These are phyloP conservation scores for Meleagris gallopavo DNA, from an alignment of 2,113 vertebrate species.

Conservation along the genomic window DNA sequence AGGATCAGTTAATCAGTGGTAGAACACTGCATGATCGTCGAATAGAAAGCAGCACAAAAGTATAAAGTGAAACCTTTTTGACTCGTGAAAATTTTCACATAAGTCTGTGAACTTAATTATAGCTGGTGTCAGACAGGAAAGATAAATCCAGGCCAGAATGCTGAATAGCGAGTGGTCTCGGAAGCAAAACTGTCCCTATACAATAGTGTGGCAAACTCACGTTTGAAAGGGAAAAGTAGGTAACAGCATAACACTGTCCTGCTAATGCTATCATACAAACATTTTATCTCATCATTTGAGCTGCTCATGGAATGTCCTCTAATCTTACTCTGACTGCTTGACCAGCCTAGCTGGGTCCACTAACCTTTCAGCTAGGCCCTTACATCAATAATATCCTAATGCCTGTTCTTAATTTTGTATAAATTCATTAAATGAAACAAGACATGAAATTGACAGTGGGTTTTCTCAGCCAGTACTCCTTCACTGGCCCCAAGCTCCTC, in stretches of 20 bases:
- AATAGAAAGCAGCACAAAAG: background rate
- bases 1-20: constrained; percentile 4
- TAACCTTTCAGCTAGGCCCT: background rate
- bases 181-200: background rate
- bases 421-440: background rate
- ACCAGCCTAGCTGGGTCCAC: background rate
- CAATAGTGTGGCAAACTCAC: background rate
- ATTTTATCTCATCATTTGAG: background rate
- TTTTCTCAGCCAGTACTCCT: background rate
- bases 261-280: background rate
- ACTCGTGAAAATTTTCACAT: background rate
- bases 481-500: rapidly evolving
- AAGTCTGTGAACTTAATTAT: constrained; percentile 20
- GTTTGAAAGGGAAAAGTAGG: background rate
- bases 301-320: background rate
- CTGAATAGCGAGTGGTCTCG: background rate
- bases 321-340: background rate
- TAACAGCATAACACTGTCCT: background rate
- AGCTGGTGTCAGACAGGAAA: background rate
- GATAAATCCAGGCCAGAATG: background rate
- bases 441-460: background rate
- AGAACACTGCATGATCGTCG: background rate
- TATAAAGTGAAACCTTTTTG: background rate
- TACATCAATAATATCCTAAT: background rate
- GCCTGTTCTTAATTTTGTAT: background rate